A percentile compares a stretch with the other conserved stretches of the same genome.
phyloP scores from a whole-genome alignment of 2,888 invertebrate genomes.

The Eupithecia insigniata region DNA sequence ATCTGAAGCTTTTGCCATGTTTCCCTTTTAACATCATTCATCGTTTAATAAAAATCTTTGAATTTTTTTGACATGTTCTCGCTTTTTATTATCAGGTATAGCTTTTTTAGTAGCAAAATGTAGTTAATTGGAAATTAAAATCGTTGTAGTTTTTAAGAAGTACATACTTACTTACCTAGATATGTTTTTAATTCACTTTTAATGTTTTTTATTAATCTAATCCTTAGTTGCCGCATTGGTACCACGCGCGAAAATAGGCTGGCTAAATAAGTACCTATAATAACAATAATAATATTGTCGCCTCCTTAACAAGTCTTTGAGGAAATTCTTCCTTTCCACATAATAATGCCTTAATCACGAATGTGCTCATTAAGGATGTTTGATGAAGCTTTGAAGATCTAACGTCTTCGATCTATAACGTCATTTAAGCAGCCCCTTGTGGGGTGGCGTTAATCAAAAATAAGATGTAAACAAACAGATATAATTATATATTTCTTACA shows the following conservation, averaged over 20 bases:
- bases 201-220: too few relatives aligned
- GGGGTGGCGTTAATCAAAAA: conserved; percentile 41
- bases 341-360: conserved; percentile 20
- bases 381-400: conserved; percentile 52
- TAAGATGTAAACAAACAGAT: conserved; percentile 35
- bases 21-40: conserved; percentile 2
- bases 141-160: too few relatives aligned
- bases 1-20: conserved; percentile 14
- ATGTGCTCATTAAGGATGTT: conserved; percentile 46
- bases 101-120: too few relatives aligned
- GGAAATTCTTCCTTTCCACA: neutral
- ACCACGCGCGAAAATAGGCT: neutral
- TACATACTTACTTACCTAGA: too few relatives aligned
- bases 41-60: neutral
- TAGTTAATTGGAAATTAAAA: too few relatives aligned
- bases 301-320: neutral
- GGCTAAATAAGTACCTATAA: neutral
- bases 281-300: neutral
- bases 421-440: conserved; percentile 14
- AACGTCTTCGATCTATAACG: conserved; percentile 45
- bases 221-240: neutral
- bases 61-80: neutral
- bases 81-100: neutral
- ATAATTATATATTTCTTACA: neutral
- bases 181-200: too few relatives aligned